Percentiles rank a stretch among this genome's conserved stretches.
phyloP scores from a whole-genome alignment of 2,888 invertebrate species.

The Serrognathus titanus region DNA sequence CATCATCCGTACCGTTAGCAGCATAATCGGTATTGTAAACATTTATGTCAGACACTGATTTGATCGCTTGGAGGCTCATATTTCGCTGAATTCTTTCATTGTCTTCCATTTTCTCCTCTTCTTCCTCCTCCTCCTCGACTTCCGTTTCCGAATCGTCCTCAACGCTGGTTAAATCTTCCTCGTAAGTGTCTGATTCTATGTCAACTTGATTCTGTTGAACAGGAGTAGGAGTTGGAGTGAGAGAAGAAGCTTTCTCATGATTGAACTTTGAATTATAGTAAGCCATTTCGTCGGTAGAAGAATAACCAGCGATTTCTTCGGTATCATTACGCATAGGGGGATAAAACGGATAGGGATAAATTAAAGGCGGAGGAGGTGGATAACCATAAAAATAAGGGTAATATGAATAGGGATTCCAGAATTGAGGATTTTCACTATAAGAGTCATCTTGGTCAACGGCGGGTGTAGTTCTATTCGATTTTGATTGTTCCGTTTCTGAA shows the following conservation, averaged over 20 bases:
- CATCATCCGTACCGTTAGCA: conserved; percentile 21
- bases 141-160: conserved; percentile 27
- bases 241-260: neutral
- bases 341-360: conserved; percentile 35
- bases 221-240: neutral
- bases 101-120: conserved; percentile 26
- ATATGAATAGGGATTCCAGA: conserved; percentile 43
- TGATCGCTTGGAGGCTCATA: conserved; percentile 48
- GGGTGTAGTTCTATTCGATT: conserved; percentile 15
- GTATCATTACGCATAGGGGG: conserved; percentile 36
- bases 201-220: neutral
- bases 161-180: neutral
- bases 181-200: conserved; percentile 5
- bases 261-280: conserved; percentile 24
- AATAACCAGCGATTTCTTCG: conserved; percentile 45
- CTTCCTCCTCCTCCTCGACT: conserved; percentile 27
- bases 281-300: conserved; percentile 49
- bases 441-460: conserved; percentile 16
- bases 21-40: conserved; percentile 40
- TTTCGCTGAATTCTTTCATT: conserved; percentile 11
- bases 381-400: conserved; percentile 39
- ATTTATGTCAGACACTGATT: conserved; percentile 55
- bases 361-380: conserved; percentile 28
- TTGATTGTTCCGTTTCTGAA: conserved; percentile 15
- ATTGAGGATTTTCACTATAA: conserved; percentile 28